Base-by-base conservation (phyloP, 2,113 vertebrate species). In the Onychostoma macrolepis region DNA sequence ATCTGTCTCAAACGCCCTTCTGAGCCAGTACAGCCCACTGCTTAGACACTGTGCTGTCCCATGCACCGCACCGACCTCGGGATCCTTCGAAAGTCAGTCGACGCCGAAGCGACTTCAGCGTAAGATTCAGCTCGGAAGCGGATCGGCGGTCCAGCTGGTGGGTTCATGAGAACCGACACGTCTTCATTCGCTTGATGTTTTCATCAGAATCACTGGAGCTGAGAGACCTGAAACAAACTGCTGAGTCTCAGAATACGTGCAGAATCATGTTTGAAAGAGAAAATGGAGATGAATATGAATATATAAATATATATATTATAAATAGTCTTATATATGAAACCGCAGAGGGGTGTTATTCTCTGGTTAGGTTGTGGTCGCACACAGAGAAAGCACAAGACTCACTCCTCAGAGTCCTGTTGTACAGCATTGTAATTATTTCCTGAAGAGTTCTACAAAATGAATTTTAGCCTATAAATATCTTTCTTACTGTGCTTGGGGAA, bases 401-500 rank as follows among this genome's bases (percentile, higher is more conserved):
- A 77, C 86, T 87, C 89, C 80, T 88, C 92, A 92, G 94, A 94
- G 95, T 96, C 92, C 92, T 95, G 95, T 96, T 97, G 96, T 97
- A 97, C 93, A 95, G 96, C 95, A 96, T 92, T 96, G 96, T 97
- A 96, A 97, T 96, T 96, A 96, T 93, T 94, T 94, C 84, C 91
- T 92, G 92, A 93, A 96, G 95, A 96, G 96, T 96, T 96, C 96
- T 96, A 96, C 94, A 95, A 94, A 94, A 96, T 95, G 95, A 94
- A 96, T 96, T 96, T 97, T 96, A 97, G 95, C 95, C 93, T 95
- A 96, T 96, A 95, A 95, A 94, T 96, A 96, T 95, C 91, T 97
- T 97, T 97, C 95, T 94, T 97, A 96, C 96, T 96, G 96, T 97
- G 94, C 96, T 96, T 97, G 95, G 92, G 93, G 93, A 95, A 95